Base-by-base conservation (phyloP, 2,113 vertebrate genomes). In the Chionodraco myersi region DNA sequence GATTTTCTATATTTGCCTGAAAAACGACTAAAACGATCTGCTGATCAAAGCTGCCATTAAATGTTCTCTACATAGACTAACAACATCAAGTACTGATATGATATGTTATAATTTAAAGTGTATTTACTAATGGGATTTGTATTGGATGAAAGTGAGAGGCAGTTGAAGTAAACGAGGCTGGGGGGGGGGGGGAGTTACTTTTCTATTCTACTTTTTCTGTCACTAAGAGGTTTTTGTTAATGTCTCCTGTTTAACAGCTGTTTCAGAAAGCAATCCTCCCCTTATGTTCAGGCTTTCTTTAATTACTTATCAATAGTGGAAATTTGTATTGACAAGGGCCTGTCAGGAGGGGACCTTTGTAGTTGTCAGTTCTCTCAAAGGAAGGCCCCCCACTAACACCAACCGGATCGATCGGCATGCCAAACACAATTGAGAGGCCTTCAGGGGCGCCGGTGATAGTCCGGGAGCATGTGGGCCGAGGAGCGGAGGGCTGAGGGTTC, bases 291-390 rank as follows among this genome's bases (percentile, higher is more conserved):
- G 48, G 74, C 89, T 86, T 88, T 93, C 76, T 94, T 89, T 94
- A 95, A 95, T 94, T 90, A 89, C 92, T 94, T 93, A 95, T 96
- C 95, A 96, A 95, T 95, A 95, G 94, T 91, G 90, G 91, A 93
- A 89, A 93, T 94, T 91, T 95, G 93, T 95, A 96, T 95, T 95
- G 94, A 95, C 95, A 95, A 88, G 93, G 75, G 67, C 79, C 94
- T 94, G 94, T 94, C 93, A 93, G 90, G 87, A 84, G 77, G 45
- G 86, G 88, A 91, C 89, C 94, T 96, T 95, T 95, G 94, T 94
- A 93, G 88, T 91, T 94, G 94, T 95, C 94, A 96, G 91, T 94
- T 94, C 94, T 94, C 93, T 89, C 87, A 90, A 88, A 87, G 86
- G 64, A 83, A 48, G 81, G 73, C 83, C 90, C 91, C 91, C 26